phyloP scores from a whole-genome alignment of 2,113 vertebrate species.

The Zosterops lateralis region DNA sequence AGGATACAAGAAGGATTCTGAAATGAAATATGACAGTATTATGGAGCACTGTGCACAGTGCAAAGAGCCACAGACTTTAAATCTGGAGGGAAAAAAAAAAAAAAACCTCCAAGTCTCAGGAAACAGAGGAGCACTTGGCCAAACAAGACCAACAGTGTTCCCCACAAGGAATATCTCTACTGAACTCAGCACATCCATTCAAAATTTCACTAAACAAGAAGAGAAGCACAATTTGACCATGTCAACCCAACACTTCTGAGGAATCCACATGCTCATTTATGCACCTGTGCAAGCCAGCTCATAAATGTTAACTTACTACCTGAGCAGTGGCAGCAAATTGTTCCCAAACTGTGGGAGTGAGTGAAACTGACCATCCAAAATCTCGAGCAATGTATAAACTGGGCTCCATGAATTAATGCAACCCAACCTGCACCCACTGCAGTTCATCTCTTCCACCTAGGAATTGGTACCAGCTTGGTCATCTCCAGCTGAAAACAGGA shows the following conservation, averaged over 20 bases:
- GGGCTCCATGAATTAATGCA: neutral
- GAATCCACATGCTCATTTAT: neutral
- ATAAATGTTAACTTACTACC: neutral
- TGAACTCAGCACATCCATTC: neutral
- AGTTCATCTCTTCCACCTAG: neutral
- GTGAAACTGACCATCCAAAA: neutral
- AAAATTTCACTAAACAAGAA: neutral
- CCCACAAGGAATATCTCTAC: neutral
- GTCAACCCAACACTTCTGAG: neutral
- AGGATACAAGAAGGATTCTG: neutral
- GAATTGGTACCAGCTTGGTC: neutral
- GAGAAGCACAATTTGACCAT: neutral
- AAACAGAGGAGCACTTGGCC: neutral
- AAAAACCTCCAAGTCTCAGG: neutral
- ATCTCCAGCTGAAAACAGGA: constrained; percentile 3
- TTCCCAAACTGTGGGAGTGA: neutral
- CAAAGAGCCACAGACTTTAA: neutral
- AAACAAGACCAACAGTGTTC: neutral
- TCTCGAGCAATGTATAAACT: neutral
- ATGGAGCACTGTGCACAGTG: neutral
- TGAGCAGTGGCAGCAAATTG: neutral
- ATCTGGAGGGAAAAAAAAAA: neutral
- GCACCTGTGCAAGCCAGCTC: neutral
- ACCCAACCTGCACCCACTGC: neutral
- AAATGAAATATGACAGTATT: neutral